A percentile compares a stretch with the other conserved stretches of the same genome.
Evolutionary conservation across 2,797 vertebrate genomes (phyloP).

Genomic region (Nasua narica): DNA sequence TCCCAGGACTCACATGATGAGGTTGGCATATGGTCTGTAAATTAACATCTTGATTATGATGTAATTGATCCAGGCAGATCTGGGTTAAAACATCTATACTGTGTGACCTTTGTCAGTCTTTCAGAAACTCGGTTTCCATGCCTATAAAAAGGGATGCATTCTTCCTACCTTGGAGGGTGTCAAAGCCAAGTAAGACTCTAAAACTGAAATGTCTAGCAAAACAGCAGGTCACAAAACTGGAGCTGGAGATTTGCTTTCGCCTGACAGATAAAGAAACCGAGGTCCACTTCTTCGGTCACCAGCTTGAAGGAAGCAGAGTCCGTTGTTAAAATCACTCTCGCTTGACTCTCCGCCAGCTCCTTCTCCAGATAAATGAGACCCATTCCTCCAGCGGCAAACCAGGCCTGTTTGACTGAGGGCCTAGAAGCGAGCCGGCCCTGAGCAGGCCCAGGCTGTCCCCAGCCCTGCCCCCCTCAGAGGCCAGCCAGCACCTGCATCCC

Average conservation of each 20-base stretch:
- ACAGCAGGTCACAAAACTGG: neutral
- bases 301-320: neutral
- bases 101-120: neutral
- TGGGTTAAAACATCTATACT: neutral
- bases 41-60: neutral
- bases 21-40: neutral
- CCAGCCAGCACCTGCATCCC: neutral
- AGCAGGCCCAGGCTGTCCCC: fast-evolving
- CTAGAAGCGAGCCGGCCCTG: fast-evolving
- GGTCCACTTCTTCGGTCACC: fast-evolving
- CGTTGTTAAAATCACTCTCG: neutral
- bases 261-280: neutral
- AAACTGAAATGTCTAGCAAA: neutral
- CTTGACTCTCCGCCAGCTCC: neutral
- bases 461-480: fast-evolving
- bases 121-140: neutral
- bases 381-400: neutral
- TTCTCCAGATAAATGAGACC: neutral
- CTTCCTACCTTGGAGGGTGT: neutral
- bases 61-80: neutral
- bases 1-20: neutral
- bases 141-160: neutral
- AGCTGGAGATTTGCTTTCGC: neutral
- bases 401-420: too few species aligned
- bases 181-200: neutral